Evolutionary conservation across 2,797 vertebrate species (phyloP).

Genomic region (Chanos chanos): DNA sequence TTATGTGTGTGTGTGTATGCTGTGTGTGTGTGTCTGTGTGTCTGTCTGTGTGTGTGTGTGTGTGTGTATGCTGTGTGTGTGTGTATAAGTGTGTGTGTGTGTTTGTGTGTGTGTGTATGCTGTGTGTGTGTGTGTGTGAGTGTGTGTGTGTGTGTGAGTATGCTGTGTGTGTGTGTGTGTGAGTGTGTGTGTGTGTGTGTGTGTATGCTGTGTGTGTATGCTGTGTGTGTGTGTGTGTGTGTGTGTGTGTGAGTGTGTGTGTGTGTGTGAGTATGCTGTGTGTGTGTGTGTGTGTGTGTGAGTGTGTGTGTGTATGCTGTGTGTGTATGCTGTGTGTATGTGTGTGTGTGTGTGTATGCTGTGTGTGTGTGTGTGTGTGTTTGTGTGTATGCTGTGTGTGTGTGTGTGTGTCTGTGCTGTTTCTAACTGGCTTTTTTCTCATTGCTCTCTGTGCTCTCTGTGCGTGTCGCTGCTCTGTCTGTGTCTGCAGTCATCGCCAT

Average conservation of each 20-base stretch:
- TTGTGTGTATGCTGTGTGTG: conserved; percentile 5
- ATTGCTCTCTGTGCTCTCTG: conserved; percentile 79
- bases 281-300: not conserved
- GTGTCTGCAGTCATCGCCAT: conserved; percentile 88
- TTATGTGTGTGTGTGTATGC: not conserved
- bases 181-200: not conserved
- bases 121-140: not conserved
- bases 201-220: not conserved
- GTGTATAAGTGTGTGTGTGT: too few species aligned
- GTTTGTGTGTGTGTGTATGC: not conserved
- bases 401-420: conserved; percentile 16
- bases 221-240: conserved; percentile 54
- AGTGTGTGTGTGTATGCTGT: not conserved
- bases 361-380: conserved; percentile 11
- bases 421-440: conserved; percentile 29
- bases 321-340: conserved; percentile 48
- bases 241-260: conserved; percentile 65
- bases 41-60: too few species aligned
- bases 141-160: not conserved
- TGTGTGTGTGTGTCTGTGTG: conserved; percentile 73
- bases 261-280: conserved; percentile 70
- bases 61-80: not conserved
- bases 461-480: conserved; percentile 79
- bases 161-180: too few species aligned
- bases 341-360: conserved; percentile 50